Base-by-base conservation (phyloP, 2,113 vertebrate species). In the Suncus etruscus region DNA sequence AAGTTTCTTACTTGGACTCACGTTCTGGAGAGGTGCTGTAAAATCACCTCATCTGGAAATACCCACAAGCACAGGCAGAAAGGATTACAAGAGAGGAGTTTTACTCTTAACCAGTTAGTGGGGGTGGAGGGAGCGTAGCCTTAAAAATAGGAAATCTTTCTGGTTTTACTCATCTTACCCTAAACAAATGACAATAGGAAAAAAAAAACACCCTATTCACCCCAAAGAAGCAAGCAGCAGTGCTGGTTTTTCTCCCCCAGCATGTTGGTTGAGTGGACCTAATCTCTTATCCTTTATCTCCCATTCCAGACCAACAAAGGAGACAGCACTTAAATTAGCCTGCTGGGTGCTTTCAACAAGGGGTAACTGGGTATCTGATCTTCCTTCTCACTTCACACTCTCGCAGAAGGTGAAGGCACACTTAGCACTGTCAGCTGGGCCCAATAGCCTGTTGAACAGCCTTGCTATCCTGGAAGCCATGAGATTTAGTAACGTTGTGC, bases 241-340 rank as follows among this genome's bases (percentile, higher is more conserved):
- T 87, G 45, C 8, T 90, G 31, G 73, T 70, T 58, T 31, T 31
- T 48, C 74, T 31, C 70, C 31, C n/a, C 48, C 63, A 22, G 32
- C 29, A 14, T 89, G 48, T 47, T 91, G 32, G 24, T 77, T 80
- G 2, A 24, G 22, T 39, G 29, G 48, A 31, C 51, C 39, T 81
- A n/a, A 79, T 76, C 5, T 63, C 54, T n/a, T 65, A 61, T 91
- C 78, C 20, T 2, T 9, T 72, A 50, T 25, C 48, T 39, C 39
- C 39, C 39, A 39, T 39, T 39, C 39, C 39, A 39, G 39, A 39
- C 39, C 39, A 39, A 39, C 39, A 93, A 89, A 85, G 32, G 77
- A 73, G 75, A 79, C 32, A 94, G 58, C 50, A 61, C 75, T 96
- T 93, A 79, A 75, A 92, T 93, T 93, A 86, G 70, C 58, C 86